Evolutionary conservation across 2,888 invertebrate genomes (phyloP).

Genomic region (Plebejus anna): DNA sequence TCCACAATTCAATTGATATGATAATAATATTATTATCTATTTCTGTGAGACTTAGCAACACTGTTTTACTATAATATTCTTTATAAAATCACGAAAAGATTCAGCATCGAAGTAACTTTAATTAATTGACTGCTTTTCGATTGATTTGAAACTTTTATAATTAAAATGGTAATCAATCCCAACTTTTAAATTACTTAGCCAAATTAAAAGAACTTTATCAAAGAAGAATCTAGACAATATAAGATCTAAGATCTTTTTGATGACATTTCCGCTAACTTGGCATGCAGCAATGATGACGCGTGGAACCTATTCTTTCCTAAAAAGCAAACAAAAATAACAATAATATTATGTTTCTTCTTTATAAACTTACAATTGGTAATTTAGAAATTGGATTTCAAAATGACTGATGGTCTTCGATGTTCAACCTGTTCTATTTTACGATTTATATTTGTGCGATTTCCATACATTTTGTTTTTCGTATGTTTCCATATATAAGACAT

Average conservation of each 20-base stretch:
- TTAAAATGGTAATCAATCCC: neutral
- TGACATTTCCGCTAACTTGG: neutral
- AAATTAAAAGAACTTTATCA: neutral
- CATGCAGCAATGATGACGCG: too few species aligned
- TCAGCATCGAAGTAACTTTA: neutral
- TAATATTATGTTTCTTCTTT: too few species aligned
- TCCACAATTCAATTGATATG: too few species aligned
- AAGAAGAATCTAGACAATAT: neutral
- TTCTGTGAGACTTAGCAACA: too few species aligned
- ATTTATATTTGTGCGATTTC: neutral
- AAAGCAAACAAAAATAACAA: too few species aligned
- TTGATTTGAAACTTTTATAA: neutral
- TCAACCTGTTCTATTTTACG: neutral
- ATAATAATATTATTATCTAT: too few species aligned
- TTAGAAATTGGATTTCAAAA: neutral
- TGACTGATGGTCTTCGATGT: neutral
- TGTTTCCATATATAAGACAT: slow-evolving; percentile 1
- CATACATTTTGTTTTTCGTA: neutral
- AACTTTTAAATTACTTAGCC: neutral
- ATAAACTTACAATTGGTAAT: too few species aligned
- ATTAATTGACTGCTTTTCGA: neutral
- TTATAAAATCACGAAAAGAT: neutral
- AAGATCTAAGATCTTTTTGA: neutral
- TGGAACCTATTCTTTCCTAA: too few species aligned
- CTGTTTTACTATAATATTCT: too few species aligned